phyloP scores from a whole-genome alignment of 2,797 vertebrate genomes.

The Delichon dasypus region DNA sequence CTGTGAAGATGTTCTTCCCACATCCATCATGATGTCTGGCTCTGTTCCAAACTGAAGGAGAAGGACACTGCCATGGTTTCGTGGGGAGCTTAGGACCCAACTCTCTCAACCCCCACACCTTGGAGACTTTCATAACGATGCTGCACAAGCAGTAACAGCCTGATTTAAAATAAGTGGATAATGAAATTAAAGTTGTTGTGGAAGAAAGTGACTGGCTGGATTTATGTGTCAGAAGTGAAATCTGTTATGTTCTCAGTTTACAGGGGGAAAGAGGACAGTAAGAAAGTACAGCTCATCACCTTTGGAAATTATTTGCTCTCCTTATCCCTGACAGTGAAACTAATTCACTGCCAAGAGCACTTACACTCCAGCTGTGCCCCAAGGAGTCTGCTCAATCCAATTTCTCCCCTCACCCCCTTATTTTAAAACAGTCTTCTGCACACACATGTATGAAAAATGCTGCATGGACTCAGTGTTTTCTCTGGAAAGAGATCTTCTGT shows the following conservation, averaged over 20 bases:
- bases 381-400: background rate
- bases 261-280: background rate
- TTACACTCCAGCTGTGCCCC: background rate
- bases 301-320: background rate
- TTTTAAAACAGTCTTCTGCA: background rate
- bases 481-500: background rate
- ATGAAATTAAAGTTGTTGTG: background rate
- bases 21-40: fast-evolving
- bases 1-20: background rate
- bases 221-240: background rate
- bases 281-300: background rate
- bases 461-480: background rate
- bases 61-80: background rate
- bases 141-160: background rate
- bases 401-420: fast-evolving
- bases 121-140: background rate
- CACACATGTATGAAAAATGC: background rate
- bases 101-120: background rate
- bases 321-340: background rate
- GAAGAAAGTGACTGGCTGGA: background rate
- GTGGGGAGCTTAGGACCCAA: fast-evolving
- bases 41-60: background rate
- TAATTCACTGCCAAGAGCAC: background rate
- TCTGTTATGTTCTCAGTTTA: background rate
- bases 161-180: background rate